Percentiles rank a stretch among this genome's conserved stretches.
These are phyloP conservation scores for Scaptodrosophila lebanonensis DNA, from an alignment of 1,140 invertebrate genomes.

Conservation along the genomic window DNA sequence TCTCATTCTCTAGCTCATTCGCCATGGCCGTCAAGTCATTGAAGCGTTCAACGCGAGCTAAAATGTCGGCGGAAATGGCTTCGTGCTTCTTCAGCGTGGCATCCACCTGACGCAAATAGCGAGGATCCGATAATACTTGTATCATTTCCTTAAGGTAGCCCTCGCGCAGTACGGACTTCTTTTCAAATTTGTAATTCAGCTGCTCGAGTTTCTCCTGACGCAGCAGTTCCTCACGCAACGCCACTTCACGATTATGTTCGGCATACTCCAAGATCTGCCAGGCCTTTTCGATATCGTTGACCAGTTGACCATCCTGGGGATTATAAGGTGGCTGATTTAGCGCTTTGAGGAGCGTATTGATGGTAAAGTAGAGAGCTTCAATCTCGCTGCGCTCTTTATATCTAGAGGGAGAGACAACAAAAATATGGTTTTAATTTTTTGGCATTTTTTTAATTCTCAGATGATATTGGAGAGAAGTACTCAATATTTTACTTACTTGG, in stretches of 20 bases:
- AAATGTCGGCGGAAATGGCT: slow-evolving; percentile 97
- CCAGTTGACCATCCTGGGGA: slow-evolving; percentile 93
- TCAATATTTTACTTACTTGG: slow-evolving; percentile 84
- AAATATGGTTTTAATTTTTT: slow-evolving; percentile 1
- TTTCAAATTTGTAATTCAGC: slow-evolving; percentile 96
- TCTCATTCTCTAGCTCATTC: slow-evolving; percentile 92
- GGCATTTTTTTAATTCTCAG: too few species aligned
- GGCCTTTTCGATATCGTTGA: slow-evolving; percentile 94
- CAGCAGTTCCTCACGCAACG: slow-evolving; percentile 92
- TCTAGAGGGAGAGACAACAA: slow-evolving; percentile 79
- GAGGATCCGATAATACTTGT: slow-evolving; percentile 94
- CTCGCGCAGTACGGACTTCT: slow-evolving; percentile 83
- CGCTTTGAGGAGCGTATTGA: slow-evolving; percentile 97
- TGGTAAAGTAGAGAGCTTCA: slow-evolving; percentile 96
- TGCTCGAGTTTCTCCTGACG: slow-evolving; percentile 96
- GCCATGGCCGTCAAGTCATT: slow-evolving; percentile 94
- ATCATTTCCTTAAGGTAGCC: slow-evolving; percentile 99
- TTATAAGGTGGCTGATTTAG: slow-evolving; percentile 92
- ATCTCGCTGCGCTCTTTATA: slow-evolving; percentile 98
- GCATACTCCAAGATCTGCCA: slow-evolving; percentile 96
- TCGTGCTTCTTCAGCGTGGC: slow-evolving; percentile 99
- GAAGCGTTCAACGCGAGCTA: slow-evolving; percentile 95
- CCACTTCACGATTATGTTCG: slow-evolving; percentile 95
- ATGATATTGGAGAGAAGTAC: too few species aligned
- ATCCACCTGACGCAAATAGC: slow-evolving; percentile 95